A percentile compares a stretch with the other conserved stretches of the same genome.
phyloP scores from a whole-genome alignment of 2,797 vertebrate genomes.

The Acanthornis magna region DNA sequence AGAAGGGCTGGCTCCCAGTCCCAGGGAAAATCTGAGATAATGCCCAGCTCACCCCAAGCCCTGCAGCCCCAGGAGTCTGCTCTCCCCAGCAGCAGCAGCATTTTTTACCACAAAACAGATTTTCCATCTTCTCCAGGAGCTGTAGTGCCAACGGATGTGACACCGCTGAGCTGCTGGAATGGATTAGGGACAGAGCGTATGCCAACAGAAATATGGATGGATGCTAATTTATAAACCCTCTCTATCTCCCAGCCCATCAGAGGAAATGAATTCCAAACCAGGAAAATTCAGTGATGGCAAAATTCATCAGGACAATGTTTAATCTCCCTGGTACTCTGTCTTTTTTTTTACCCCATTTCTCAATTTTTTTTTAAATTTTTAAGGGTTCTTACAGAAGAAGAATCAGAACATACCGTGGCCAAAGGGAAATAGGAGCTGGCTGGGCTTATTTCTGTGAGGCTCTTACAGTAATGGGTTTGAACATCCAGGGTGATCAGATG shows the following conservation, averaged over 20 bases:
- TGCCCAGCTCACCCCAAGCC: not conserved
- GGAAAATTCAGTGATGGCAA: not conserved
- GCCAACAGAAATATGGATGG: not conserved
- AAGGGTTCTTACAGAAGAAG: not conserved
- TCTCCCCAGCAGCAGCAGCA: not conserved
- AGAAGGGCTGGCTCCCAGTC: not conserved
- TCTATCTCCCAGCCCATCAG: not conserved
- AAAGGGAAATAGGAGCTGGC: not conserved
- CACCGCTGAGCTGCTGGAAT: not conserved
- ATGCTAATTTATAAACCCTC: not conserved
- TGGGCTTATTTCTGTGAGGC: not conserved
- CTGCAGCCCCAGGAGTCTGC: not conserved
- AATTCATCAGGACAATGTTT: not conserved
- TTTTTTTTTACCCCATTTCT: not conserved
- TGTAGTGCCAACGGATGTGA: not conserved
- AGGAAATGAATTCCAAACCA: not conserved
- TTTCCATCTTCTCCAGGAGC: not conserved
- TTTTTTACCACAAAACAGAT: not conserved
- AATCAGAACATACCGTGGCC: not conserved
- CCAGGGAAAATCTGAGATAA: rapidly evolving
- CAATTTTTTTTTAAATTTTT: not conserved
- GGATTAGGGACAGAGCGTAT: not conserved
- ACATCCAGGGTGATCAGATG: not conserved
- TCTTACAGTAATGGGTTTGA: not conserved
- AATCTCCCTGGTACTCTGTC: not conserved